Conservation (phyloP, 2,113 vertebrate species). For the Carlito syrichta region DNA sequence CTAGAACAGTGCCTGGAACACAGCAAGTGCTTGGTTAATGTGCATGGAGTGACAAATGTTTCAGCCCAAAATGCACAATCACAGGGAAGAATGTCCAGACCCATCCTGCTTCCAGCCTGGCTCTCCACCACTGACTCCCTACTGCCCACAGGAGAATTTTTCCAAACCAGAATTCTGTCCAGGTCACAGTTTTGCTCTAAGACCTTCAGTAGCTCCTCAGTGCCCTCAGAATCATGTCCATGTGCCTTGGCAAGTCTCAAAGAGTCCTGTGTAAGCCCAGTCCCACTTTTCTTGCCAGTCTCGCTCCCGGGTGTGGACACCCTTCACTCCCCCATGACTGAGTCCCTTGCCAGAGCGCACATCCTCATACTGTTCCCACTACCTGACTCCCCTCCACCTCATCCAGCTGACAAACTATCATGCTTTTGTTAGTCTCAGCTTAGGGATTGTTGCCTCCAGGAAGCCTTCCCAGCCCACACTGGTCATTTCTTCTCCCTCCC, state of each 20-base stretch:
- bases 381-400: not conserved
- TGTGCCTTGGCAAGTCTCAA: not conserved
- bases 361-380: accelerated
- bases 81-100: accelerated
- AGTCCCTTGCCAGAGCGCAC: not conserved
- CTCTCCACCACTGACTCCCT: not conserved
- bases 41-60: not conserved
- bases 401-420: accelerated
- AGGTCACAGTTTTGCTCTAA: not conserved
- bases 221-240: not conserved
- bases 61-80: not conserved
- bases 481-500: not conserved
- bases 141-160: not conserved
- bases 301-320: too few relatives aligned
- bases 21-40: not conserved
- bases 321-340: accelerated
- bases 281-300: not conserved
- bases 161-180: not conserved
- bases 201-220: not conserved
- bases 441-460: not conserved
- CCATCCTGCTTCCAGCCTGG: not conserved
- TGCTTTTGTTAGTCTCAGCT: not conserved
- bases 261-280: not conserved
- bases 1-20: not conserved
- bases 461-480: not conserved